Evolutionary conservation across 2,888 invertebrate genomes (phyloP).

Genomic region (Aelia acuminata): DNA sequence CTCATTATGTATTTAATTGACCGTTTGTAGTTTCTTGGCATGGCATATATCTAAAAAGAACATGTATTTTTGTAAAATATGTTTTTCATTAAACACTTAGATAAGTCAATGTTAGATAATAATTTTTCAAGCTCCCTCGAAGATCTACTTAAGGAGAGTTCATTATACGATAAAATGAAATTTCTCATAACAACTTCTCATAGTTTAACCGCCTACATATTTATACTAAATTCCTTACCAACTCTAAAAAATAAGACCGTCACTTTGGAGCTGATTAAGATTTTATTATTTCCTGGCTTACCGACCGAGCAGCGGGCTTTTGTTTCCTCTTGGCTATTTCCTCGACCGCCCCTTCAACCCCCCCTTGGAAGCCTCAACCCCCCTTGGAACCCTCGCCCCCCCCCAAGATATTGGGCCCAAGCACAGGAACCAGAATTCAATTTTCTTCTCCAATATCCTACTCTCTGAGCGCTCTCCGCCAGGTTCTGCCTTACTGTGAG

Average conservation of each 20-base stretch:
- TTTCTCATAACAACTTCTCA: too few species aligned
- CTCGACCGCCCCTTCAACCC: not conserved
- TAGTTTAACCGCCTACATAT: not conserved
- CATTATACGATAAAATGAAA: too few species aligned
- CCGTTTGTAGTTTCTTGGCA: too few species aligned
- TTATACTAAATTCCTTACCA: not conserved
- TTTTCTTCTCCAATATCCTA: constrained; percentile 62
- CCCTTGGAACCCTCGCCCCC: not conserved
- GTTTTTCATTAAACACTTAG: too few species aligned
- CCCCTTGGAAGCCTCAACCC: not conserved
- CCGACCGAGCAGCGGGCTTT: not conserved
- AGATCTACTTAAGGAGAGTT: too few species aligned
- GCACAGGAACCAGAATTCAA: constrained; percentile 60
- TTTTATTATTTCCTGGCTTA: not conserved
- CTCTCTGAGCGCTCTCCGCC: constrained; percentile 15
- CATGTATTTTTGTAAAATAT: too few species aligned
- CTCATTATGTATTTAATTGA: too few species aligned
- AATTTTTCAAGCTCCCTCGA: too few species aligned
- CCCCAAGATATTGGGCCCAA: constrained; percentile 54
- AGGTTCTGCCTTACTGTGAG: not conserved
- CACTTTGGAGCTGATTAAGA: not conserved
- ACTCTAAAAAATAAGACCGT: not conserved
- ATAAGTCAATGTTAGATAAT: too few species aligned
- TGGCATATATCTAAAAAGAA: too few species aligned
- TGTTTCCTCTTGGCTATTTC: constrained; percentile 29